A percentile compares a stretch with the other conserved stretches of the same genome.
Conservation (phyloP, 2,888 invertebrate species). For the Melanotus villosus region DNA sequence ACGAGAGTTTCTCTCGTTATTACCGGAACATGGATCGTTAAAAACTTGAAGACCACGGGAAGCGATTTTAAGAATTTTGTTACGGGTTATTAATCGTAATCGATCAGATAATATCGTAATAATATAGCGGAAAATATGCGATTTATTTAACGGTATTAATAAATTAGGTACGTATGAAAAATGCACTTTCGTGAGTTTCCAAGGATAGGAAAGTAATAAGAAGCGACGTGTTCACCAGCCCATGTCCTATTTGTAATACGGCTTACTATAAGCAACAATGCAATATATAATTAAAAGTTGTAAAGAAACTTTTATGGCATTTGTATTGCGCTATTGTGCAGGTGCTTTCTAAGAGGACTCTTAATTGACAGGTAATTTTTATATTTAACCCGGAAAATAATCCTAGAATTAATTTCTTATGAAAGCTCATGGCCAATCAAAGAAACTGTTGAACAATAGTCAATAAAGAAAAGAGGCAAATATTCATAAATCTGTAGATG, state of each 20-base stretch:
- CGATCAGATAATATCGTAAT: neutral
- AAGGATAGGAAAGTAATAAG: conserved; percentile 31
- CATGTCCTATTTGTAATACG: conserved; percentile 19
- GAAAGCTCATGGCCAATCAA: too few relatives aligned
- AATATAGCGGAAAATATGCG: conserved; percentile 6
- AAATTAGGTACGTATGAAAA: conserved; percentile 4
- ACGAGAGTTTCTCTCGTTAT: too few relatives aligned
- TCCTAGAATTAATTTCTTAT: too few relatives aligned
- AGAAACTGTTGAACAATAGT: too few relatives aligned
- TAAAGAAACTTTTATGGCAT: conserved; percentile 13
- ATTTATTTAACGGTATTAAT: conserved; percentile 12
- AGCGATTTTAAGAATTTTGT: too few relatives aligned
- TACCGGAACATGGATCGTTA: too few relatives aligned
- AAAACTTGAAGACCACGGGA: too few relatives aligned
- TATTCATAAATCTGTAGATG: too few relatives aligned
- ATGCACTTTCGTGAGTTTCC: conserved; percentile 23
- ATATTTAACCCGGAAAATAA: too few relatives aligned
- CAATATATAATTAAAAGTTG: conserved; percentile 5
- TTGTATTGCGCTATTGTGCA: conserved; percentile 4
- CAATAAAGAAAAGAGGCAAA: too few relatives aligned
- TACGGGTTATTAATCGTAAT: neutral
- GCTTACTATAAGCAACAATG: conserved; percentile 9
- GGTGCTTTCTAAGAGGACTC: conserved; percentile 1
- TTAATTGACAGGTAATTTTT: neutral
- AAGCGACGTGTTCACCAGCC: conserved; percentile 17